A percentile compares a stretch with the other conserved stretches of the same genome.
phyloP scores from a whole-genome alignment of 2,888 invertebrate genomes.

The Eupithecia centaureata region DNA sequence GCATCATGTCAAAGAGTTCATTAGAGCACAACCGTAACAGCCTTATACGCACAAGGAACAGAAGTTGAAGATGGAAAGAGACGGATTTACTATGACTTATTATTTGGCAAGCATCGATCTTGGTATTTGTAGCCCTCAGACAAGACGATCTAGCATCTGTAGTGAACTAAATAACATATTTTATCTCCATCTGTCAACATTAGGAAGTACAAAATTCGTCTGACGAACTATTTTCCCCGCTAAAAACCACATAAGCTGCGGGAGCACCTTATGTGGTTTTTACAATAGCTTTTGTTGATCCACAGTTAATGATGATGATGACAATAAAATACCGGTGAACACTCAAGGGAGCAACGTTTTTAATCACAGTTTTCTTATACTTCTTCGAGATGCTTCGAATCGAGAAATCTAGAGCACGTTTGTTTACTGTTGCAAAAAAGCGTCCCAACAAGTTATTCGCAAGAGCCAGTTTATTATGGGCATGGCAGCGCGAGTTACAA shows the following conservation, averaged over 20 bases:
- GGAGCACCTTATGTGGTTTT: neutral
- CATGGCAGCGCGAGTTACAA: conserved; percentile 9
- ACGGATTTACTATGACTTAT: neutral
- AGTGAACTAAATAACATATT: too few relatives aligned
- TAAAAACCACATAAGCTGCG: too few relatives aligned
- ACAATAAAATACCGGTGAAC: neutral
- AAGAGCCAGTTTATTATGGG: conserved; percentile 8
- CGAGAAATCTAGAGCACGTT: conserved; percentile 21
- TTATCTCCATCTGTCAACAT: too few relatives aligned
- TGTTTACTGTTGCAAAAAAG: conserved; percentile 17
- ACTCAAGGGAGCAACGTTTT: neutral
- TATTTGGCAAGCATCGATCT: neutral
- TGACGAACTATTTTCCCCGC: too few relatives aligned
- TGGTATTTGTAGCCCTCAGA: neutral
- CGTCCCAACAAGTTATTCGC: conserved; percentile 13
- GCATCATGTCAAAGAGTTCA: too few relatives aligned
- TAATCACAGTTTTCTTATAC: neutral
- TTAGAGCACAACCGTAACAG: too few relatives aligned
- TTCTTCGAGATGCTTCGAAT: neutral
- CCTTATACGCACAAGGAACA: too few relatives aligned
- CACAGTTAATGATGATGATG: neutral
- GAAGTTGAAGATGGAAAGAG: neutral
- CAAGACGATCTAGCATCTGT: neutral
- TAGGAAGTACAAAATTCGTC: neutral
- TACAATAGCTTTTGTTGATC: neutral